phyloP scores from a whole-genome alignment of 2,797 vertebrate species.

The Gallinago nigripennis region DNA sequence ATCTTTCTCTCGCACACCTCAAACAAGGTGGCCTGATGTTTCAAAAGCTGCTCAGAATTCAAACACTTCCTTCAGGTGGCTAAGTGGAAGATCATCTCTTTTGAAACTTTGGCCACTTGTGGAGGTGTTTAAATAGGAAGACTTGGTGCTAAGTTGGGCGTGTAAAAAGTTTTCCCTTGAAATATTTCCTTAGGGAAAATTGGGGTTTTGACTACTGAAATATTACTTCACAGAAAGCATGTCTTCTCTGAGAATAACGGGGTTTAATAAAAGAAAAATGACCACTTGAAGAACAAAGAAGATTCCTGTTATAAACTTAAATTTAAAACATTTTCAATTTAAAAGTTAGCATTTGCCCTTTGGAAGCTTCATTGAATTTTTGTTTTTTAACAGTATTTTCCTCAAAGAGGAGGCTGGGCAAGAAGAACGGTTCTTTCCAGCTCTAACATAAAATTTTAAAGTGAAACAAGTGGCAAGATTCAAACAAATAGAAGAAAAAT shows the following conservation, averaged over 20 bases:
- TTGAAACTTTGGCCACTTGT: slow-evolving; percentile 68
- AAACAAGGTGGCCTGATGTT: slow-evolving; percentile 69
- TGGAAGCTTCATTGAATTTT: slow-evolving; percentile 46
- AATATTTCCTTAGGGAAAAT: slow-evolving; percentile 63
- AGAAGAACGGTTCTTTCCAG: slow-evolving; percentile 27
- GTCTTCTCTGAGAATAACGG: slow-evolving; percentile 41
- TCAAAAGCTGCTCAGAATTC: slow-evolving; percentile 66
- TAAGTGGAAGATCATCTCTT: slow-evolving; percentile 60
- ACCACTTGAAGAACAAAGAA: slow-evolving; percentile 63
- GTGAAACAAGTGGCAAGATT: slow-evolving; percentile 49
- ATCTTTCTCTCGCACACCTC: slow-evolving; percentile 39
- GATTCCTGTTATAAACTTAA: slow-evolving; percentile 41
- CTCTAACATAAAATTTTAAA: slow-evolving; percentile 31
- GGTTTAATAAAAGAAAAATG: slow-evolving; percentile 62
- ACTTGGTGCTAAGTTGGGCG: slow-evolving; percentile 49
- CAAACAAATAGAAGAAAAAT: slow-evolving; percentile 56
- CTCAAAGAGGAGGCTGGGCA: slow-evolving; percentile 49
- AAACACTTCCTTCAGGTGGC: slow-evolving; percentile 37
- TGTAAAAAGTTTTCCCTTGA: slow-evolving; percentile 61
- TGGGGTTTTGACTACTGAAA: slow-evolving; percentile 52
- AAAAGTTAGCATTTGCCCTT: slow-evolving; percentile 62
- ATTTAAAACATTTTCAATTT: slow-evolving; percentile 49
- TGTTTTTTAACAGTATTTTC: slow-evolving; percentile 36
- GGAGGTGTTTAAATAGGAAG: slow-evolving; percentile 62
- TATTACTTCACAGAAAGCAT: slow-evolving; percentile 30